phyloP scores from a whole-genome alignment of 2,888 invertebrate species.

The Noctua pronuba region DNA sequence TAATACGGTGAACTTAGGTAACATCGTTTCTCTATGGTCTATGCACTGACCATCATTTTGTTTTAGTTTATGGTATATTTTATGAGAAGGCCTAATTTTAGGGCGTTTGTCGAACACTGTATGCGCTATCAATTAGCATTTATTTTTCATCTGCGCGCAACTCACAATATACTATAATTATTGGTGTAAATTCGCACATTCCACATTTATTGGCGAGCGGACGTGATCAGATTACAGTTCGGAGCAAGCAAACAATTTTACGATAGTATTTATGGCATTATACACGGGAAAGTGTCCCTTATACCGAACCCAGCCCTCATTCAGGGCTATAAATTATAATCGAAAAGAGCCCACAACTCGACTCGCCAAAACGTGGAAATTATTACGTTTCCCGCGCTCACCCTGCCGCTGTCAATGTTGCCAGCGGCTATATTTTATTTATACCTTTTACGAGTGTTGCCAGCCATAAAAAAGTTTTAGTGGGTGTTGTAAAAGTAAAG shows the following conservation, averaged over 20 bases:
- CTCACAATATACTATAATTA: constrained; percentile 56
- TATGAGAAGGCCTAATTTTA: neutral
- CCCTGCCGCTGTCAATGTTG: constrained; percentile 81
- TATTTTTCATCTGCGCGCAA: constrained; percentile 11
- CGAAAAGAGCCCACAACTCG: constrained; percentile 85
- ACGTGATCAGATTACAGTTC: constrained; percentile 83
- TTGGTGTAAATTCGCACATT: constrained; percentile 65
- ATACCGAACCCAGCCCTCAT: constrained; percentile 76
- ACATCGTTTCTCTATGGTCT: constrained; percentile 13
- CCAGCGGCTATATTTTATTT: constrained; percentile 86
- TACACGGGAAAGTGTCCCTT: constrained; percentile 70
- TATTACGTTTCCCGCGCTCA: constrained; percentile 79
- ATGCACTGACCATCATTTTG: constrained; percentile 25
- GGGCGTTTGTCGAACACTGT: neutral
- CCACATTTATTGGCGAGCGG: constrained; percentile 64
- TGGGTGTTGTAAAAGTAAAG: constrained; percentile 84
- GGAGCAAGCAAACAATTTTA: constrained; percentile 85
- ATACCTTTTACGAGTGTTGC: constrained; percentile 87
- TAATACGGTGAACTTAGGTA: constrained; percentile 41
- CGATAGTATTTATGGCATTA: constrained; percentile 85
- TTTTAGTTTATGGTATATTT: constrained; percentile 1
- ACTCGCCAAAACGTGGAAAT: constrained; percentile 87
- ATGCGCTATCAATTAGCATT: neutral
- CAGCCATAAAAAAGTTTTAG: constrained; percentile 87
- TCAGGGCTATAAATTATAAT: constrained; percentile 87